Base-by-base conservation (phyloP, 2,113 vertebrate species). In the Heterochromis multidens region DNA sequence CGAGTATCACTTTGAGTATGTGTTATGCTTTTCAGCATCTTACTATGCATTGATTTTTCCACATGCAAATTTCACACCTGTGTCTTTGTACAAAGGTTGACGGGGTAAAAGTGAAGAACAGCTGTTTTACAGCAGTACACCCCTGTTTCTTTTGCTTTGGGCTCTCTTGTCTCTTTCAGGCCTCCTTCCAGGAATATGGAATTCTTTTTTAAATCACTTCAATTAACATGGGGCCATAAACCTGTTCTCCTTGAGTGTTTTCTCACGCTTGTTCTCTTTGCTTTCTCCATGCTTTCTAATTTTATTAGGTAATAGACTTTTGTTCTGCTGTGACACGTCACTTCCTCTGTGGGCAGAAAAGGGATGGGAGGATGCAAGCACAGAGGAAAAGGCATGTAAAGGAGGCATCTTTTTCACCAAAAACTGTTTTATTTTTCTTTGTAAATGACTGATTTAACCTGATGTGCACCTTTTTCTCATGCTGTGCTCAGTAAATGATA, bases 201-300 rank as follows among this genome's bases (percentile, higher is more conserved):
- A 89, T 92, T 93, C 89, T 94, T 91, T 93, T 90, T 88, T 62
- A 92, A 95, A 92, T 92, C 81, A 79, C 90, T 90, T 91, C 91
- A 93, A 94, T 95, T 95, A 95, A 91, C 92, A 93, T 81, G 52
- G 61, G 85, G 87, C 79, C 91, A 87, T 96, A 96, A 96, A 96
- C 87, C 88, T 23, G 25, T 92, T 89, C 88, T 85, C 25, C 87
- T 37, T 56, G 74, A 79, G 43, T 83, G 85, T 87, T 91, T 93
- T 93, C 88, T 88, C 85, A 81, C 84, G 87, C 82, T 70, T 77
- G 40, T 84, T 86, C 87, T 83, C 67, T 87, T 82, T 92, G 92
- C 89, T 95, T 93, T 70, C 77, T 70, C 92, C 85, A 63, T 78
- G 83, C 84, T 90, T 86, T 82, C 89, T 87, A 83, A 94, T 90